phyloP scores from a whole-genome alignment of 2,888 invertebrate species.

The Drosophila ustulata region DNA sequence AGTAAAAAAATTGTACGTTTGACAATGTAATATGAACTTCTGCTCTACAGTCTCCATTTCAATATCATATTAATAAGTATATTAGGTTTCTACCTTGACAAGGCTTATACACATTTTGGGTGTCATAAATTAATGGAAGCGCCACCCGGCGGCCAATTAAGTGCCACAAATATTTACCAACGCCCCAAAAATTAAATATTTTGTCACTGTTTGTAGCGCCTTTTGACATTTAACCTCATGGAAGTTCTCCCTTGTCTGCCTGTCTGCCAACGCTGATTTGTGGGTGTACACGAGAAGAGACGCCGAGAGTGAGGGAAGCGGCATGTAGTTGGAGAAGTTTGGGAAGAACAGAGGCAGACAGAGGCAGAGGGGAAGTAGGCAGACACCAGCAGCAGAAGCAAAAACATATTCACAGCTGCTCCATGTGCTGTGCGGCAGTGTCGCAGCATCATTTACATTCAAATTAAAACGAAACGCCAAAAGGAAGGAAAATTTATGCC shows the following conservation, averaged over 20 bases:
- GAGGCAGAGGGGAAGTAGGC: slow-evolving; percentile 4
- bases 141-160: slow-evolving; percentile 66
- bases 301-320: neutral
- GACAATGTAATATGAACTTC: neutral
- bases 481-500: slow-evolving; percentile 69
- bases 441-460: slow-evolving; percentile 79
- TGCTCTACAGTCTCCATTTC: neutral
- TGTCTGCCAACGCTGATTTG: slow-evolving; percentile 57
- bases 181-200: slow-evolving; percentile 77
- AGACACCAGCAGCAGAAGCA: slow-evolving; percentile 18
- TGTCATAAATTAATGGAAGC: slow-evolving; percentile 53
- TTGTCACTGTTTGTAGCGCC: slow-evolving; percentile 78
- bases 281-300: slow-evolving; percentile 36
- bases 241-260: slow-evolving; percentile 21
- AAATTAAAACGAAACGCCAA: slow-evolving; percentile 79
- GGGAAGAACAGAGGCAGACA: neutral
- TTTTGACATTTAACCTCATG: slow-evolving; percentile 75
- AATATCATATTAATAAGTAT: slow-evolving; percentile 1
- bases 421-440: slow-evolving; percentile 46
- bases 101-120: slow-evolving; percentile 2
- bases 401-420: slow-evolving; percentile 57
- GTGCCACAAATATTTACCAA: slow-evolving; percentile 79
- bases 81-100: slow-evolving; percentile 11
- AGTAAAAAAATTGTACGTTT: neutral
- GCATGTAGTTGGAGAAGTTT: neutral